phyloP scores from a whole-genome alignment of 2,888 invertebrate species.

The Cepaea hortensis region DNA sequence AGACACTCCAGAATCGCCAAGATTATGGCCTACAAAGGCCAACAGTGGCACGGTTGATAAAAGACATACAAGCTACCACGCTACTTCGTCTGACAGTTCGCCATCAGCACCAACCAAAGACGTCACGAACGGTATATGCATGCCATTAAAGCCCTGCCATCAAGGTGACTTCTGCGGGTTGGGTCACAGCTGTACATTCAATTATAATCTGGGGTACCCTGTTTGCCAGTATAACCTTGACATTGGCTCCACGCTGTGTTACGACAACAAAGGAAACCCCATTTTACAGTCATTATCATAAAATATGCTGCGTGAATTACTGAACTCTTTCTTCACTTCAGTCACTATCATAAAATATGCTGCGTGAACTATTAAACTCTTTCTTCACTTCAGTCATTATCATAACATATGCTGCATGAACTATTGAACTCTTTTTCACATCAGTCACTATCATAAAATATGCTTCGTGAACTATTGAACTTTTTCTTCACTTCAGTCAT shows the following conservation, averaged over 20 bases:
- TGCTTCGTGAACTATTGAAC: too few species aligned
- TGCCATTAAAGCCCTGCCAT: slow-evolving; percentile 65
- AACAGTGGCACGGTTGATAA: background rate
- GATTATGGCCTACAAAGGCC: background rate
- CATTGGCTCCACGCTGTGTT: slow-evolving; percentile 67
- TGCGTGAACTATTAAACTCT: too few species aligned
- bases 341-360: background rate
- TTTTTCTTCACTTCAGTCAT: too few species aligned
- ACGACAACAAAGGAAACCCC: slow-evolving; percentile 63
- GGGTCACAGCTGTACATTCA: slow-evolving; percentile 64
- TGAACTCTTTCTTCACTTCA: too few species aligned
- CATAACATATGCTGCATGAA: background rate
- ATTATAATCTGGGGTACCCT: slow-evolving; percentile 71
- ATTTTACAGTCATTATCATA: slow-evolving; percentile 10
- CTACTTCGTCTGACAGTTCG: background rate
- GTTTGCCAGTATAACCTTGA: slow-evolving; percentile 72
- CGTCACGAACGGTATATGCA: slow-evolving; percentile 59
- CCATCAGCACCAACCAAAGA: too few species aligned
- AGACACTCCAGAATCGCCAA: background rate
- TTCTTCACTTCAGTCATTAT: background rate
- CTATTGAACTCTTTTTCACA: too few species aligned
- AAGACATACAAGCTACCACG: background rate
- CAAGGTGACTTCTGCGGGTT: slow-evolving; percentile 58
- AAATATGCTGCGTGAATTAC: background rate
- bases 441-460: background rate